Percentiles rank a stretch among this genome's conserved stretches.
phyloP scores from a whole-genome alignment of 2,888 invertebrate species.

The Argyresthia goedartella region DNA sequence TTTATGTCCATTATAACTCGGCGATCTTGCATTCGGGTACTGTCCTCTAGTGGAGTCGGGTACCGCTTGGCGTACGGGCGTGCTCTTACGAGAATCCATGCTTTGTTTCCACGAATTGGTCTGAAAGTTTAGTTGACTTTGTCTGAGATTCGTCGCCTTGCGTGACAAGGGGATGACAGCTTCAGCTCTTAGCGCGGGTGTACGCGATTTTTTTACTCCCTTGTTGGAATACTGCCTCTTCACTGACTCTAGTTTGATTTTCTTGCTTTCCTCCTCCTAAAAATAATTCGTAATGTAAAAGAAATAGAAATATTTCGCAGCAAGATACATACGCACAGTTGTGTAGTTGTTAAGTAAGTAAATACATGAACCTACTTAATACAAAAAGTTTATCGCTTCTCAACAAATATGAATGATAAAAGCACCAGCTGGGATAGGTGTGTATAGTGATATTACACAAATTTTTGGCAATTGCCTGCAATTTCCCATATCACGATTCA shows the following conservation, averaged over 20 bases:
- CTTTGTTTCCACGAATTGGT: slow-evolving; percentile 17
- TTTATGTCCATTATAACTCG: neutral
- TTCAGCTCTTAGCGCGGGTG: slow-evolving; percentile 33
- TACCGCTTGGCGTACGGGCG: neutral
- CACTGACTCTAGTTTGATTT: slow-evolving; percentile 23
- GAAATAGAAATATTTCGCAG: too few relatives aligned
- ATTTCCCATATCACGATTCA: too few relatives aligned
- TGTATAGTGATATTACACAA: too few relatives aligned
- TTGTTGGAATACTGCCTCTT: slow-evolving; percentile 26
- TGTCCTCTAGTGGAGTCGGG: slow-evolving; percentile 1
- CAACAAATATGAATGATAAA: too few relatives aligned
- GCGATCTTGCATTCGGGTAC: neutral
- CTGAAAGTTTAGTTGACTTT: neutral
- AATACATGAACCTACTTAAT: too few relatives aligned
- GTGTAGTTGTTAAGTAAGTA: too few relatives aligned
- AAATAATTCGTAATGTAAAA: neutral
- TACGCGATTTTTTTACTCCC: slow-evolving; percentile 25
- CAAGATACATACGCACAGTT: too few relatives aligned
- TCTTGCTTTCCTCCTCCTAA: slow-evolving; percentile 15
- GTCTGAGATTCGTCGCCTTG: neutral
- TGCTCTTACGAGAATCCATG: slow-evolving; percentile 1
- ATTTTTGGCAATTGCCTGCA: too few relatives aligned
- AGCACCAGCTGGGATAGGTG: too few relatives aligned
- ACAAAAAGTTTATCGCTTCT: too few relatives aligned
- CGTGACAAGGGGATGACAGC: slow-evolving; percentile 27